Conservation (phyloP, 2,888 invertebrate species). For the Cryptocephalus primarius region DNA sequence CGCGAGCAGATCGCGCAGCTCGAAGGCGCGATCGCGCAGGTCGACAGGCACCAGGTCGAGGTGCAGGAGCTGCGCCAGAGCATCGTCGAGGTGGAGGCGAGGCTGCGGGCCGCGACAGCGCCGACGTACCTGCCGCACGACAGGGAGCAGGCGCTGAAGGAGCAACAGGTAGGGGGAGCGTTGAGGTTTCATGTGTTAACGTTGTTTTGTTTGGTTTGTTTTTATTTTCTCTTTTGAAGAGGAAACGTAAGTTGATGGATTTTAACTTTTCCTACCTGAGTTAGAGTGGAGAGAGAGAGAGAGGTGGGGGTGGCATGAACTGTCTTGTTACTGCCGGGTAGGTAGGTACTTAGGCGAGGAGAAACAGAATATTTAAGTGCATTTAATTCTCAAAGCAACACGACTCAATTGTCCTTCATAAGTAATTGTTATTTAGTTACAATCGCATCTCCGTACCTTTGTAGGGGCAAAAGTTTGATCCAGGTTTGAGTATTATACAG, state of each 20-base stretch:
- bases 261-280: not conserved
- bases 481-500: no score
- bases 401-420: no score
- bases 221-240: not conserved
- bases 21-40: conserved; percentile 68
- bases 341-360: no score
- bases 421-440: no score
- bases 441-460: no score
- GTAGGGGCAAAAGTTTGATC: no score
- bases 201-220: not conserved
- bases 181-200: not conserved
- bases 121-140: conserved; percentile 76
- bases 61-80: conserved; percentile 74
- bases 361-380: no score
- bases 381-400: no score
- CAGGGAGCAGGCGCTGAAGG: conserved; percentile 66
- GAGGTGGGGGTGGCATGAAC: conserved; percentile 26
- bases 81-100: conserved; percentile 79
- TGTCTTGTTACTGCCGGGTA: not conserved
- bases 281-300: conserved; percentile 9
- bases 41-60: conserved; percentile 81
- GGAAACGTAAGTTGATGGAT: not conserved
- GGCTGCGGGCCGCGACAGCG: conserved; percentile 69
- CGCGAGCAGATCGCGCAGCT: conserved; percentile 55
- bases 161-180: conserved; percentile 71